Percentiles rank a stretch among this genome's conserved stretches.
phyloP scores from a whole-genome alignment of 2,888 invertebrate genomes.

The Drosophila melanosoma region DNA sequence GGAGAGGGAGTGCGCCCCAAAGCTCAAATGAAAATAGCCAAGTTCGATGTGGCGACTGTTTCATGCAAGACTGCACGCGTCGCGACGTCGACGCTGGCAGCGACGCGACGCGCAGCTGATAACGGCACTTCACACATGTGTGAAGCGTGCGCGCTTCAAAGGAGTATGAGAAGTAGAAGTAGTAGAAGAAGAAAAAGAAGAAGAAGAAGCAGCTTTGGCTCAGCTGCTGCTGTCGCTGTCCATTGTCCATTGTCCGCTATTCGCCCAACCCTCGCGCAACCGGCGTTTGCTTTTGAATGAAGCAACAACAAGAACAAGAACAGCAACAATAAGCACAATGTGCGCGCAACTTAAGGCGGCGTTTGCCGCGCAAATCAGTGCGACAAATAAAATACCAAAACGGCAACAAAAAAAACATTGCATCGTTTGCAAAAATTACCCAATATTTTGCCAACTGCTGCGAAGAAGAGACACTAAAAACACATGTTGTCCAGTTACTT shows the following conservation, averaged over 20 bases:
- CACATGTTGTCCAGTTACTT: constrained; percentile 1
- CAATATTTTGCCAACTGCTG: background rate
- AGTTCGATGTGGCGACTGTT: constrained; percentile 57
- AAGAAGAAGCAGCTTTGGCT: background rate
- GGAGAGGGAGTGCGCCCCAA: constrained; percentile 23
- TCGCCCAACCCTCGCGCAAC: constrained; percentile 40
- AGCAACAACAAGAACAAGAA: constrained; percentile 26
- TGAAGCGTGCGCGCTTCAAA: constrained; percentile 15
- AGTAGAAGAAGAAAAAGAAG: constrained; percentile 2
- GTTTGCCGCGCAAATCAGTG: constrained; percentile 52
- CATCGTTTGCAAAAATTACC: constrained; percentile 3
- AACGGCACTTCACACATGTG: constrained; percentile 48
- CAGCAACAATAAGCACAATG: constrained; percentile 31
- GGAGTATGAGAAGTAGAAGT: background rate
- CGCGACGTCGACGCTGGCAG: constrained; percentile 31
- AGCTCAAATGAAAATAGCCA: constrained; percentile 61
- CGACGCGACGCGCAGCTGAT: constrained; percentile 42
- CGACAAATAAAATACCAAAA: constrained; percentile 19
- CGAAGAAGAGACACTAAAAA: background rate
- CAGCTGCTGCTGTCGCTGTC: constrained; percentile 26
- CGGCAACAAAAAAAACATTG: constrained; percentile 20
- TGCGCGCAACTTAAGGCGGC: constrained; percentile 63
- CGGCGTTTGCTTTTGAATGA: constrained; percentile 34
- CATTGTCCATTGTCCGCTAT: constrained; percentile 47
- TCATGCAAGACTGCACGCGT: constrained; percentile 50